phyloP scores from a whole-genome alignment of 1,140 invertebrate genomes.

The Coptotermes formosanus region DNA sequence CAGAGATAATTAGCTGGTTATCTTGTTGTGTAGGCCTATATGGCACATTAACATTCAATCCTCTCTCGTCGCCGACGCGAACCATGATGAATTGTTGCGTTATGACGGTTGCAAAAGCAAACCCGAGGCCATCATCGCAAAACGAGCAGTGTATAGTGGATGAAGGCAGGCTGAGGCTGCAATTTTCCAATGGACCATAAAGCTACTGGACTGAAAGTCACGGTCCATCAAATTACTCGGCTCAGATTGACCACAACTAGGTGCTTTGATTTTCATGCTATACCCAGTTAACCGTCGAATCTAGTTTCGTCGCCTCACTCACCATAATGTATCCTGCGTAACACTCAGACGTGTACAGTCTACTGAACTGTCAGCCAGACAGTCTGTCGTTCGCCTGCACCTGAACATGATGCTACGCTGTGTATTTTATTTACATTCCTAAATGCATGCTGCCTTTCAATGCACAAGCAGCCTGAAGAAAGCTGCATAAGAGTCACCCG shows the following conservation, averaged over 20 bases:
- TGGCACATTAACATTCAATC: no score
- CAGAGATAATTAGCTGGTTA: no score
- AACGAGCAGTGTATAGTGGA: neutral
- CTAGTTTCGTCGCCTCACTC: neutral
- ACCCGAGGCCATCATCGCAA: neutral
- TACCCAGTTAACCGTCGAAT: neutral
- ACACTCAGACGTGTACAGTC: no score
- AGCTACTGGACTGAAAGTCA: neutral
- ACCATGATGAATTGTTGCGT: neutral
- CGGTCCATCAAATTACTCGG: neutral
- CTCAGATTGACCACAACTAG: neutral
- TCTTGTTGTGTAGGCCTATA: no score
- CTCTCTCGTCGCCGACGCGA: no score
- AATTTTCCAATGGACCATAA: neutral
- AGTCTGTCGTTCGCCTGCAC: no score
- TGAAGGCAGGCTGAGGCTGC: neutral
- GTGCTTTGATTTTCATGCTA: slow-evolving; percentile 1
- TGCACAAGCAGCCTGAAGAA: no score
- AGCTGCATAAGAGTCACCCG: no score
- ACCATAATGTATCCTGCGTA: neutral
- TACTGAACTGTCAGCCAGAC: no score
- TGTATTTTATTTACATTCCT: no score
- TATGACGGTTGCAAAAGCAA: neutral
- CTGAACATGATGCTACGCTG: no score
- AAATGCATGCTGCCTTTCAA: no score